Evolutionary conservation across 2,888 invertebrate genomes (phyloP), one percentile per base, ranked within the genome.

Genomic region (Cinara cedri): DNA sequence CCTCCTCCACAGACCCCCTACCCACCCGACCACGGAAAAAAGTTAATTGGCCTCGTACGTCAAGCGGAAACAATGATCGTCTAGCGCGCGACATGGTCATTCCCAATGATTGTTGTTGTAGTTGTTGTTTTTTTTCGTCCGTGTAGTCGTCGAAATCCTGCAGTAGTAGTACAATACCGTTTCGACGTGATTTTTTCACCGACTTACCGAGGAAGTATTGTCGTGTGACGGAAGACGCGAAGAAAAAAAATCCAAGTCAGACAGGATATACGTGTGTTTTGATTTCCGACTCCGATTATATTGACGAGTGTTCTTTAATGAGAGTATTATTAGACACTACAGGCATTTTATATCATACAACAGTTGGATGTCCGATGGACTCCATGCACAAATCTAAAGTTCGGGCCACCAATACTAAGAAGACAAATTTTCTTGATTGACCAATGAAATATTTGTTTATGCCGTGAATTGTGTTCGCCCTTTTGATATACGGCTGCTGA

Each of bases 51-150:
- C 60, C 78, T 78, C 70, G 78, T 14, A 78, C 78, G 68, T 66
- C 78, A 60, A 70, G 78, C 78, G 78, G 78, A 78, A 78, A 78
- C 78, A 34, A 63, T 10, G 55, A 34, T 57, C 60, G 75, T 76
- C 66, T 74, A 8, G 54, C 19, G 21, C 21, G 60, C 21, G 78
- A 68, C 78, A 76, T 76, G 78, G 78, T 78, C 78, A 76, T 76
- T 63, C 74, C 24, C 49, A 21, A 55, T 21, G 76, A 49, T 46
- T 34, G 74, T 62, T 13, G 13, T 57, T n/a, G 14, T 57, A 24
- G 44, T 76, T 68, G 24, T 26, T 46, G 26, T 34, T 34, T 34
- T 34, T 34, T 34, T 34, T 34, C 6, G 3, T 34, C 34, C 34
- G 6, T 34, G n/a, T 34, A 3, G 34, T 34, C 34, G 34, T 42